Base-by-base conservation (phyloP, 2,797 vertebrate species). In the Melanotaenia nigrans region DNA sequence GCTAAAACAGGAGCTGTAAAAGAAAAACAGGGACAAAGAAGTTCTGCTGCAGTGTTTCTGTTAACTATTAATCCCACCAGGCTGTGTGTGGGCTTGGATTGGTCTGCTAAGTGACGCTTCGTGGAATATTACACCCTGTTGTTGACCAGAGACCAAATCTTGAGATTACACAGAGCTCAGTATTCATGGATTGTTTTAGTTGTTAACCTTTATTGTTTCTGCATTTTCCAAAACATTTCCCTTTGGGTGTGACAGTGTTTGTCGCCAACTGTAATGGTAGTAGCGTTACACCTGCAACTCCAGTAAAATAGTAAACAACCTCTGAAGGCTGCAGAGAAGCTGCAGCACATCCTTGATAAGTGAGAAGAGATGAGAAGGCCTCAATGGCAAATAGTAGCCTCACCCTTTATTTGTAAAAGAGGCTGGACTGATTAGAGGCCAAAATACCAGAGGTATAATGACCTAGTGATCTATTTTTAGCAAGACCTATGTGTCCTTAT, bases 1-100 rank as follows among this genome's bases (percentile, higher is more conserved):
- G 75, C 60, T 87, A 89, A 92, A 91, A 79, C 78, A 77, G 86
- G 81, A 71, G 86, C 82, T 87, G 83, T 92, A 90, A 91, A 80
- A 28, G 68, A 89, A 93, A 93, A 78, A 88, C 64, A 82, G 74
- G 67, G 69, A 67, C n/a, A 61, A 22, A 65, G 65, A 59, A 53
- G 61, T 40, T 65, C 65, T 63, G 36, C 49, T 78, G 81, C 49
- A 66, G 35, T 82, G 78, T 73, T 86, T 90, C 85, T 91, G 92
- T 94, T 94, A 95, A 94, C 87, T 85, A 93, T 95, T 95, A 95
- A 95, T 91, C 92, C 82, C 77, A 75, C 59, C 36, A 81, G 76
- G 75, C 71, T 59, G 38, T 77, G 66, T 67, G 77, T 71, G 66
- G 82, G 57, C 42, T 64, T 73, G 71, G 61, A 77, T 75, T 82